Conservation (phyloP, 2,113 vertebrate genomes). For the Dunckerocampus dactyliophorus region DNA sequence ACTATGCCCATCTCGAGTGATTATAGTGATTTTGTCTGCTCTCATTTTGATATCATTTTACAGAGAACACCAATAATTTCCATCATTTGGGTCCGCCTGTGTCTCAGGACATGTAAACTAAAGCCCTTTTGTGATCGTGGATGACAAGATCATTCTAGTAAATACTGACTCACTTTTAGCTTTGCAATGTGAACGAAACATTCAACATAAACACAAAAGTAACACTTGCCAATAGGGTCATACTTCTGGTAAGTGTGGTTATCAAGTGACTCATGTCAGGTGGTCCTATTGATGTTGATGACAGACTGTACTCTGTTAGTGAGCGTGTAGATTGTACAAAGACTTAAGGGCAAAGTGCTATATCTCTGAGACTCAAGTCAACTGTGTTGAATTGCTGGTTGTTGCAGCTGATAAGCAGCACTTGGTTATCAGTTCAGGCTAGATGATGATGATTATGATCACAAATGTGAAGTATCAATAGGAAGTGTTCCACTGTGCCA, state of each 20-base stretch:
- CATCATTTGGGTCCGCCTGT: conserved; percentile 33
- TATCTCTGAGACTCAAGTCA: conserved; percentile 60
- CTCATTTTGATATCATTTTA: conserved; percentile 34
- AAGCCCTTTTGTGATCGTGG: conserved; percentile 62
- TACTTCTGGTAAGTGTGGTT: conserved; percentile 12
- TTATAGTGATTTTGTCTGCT: conserved; percentile 13
- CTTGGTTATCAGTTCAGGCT: conserved; percentile 58
- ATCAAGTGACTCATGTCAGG: conserved; percentile 15
- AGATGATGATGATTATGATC: conserved; percentile 27
- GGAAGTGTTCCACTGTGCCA: conserved; percentile 33
- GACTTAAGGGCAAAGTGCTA: conserved; percentile 63
- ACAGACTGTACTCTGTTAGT: conserved; percentile 35
- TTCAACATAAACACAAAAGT: conserved; percentile 39
- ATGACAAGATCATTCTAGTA: conserved; percentile 34
- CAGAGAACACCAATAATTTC: conserved; percentile 33
- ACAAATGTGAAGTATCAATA: conserved; percentile 29
- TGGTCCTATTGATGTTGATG: conserved; percentile 23
- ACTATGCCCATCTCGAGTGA: conserved; percentile 2
- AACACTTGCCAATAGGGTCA: conserved; percentile 12
- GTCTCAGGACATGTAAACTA: conserved; percentile 51
- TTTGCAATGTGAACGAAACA: conserved; percentile 41
- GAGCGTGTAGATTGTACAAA: conserved; percentile 66
- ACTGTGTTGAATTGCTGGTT: conserved; percentile 64
- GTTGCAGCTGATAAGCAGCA: conserved; percentile 70
- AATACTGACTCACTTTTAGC: conserved; percentile 31